Evolutionary conservation across 2,888 invertebrate genomes (phyloP), one percentile per base, ranked within the genome.

Genomic region (Cheilosia impressa): DNA sequence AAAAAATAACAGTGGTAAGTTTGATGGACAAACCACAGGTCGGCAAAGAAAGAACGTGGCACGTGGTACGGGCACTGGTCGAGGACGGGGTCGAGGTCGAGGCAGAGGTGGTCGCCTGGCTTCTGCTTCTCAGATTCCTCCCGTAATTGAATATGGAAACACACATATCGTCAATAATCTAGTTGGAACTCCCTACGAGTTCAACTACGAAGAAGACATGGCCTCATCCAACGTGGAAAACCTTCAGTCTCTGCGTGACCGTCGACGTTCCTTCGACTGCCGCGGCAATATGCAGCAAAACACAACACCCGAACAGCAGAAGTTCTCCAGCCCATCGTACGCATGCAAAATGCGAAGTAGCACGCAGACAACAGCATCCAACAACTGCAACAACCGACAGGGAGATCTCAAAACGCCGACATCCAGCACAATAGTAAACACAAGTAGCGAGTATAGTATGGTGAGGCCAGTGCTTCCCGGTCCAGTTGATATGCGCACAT

Each of bases 401-500:
- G 94, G 94, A 38, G 88, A 79, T 58, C 87, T 89, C 6, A 93
- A 93, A 89, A 93, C 94, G 52, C 93, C 93, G 6, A 93, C 94
- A 15, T 55, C 83, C n/a, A 82, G 73, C 50, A 34, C 66, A 43
- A 60, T 87, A 50, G 81, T 84, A 0, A 68, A 68, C 34, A 38
- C 73, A 17, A 81, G 73, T 38, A 87, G 75, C 63, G 89, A 91
- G 82, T 93, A 93, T 62, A 93, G 94, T 57, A 93, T 95, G 60
- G 96, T 96, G 7, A 94, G 95, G 87, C 95, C 96, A 0, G 94
- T 97, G 65, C 91, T 97, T 85, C 97, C 97, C 0, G 97, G 97
- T 1, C 97, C 97, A 0, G 97, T 97, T 0, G 97, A 97, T 90
- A 97, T 97, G 97, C 94, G 97, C 69, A 97, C 97, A 0, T 97